A percentile compares a stretch with the other conserved stretches of the same genome.
Evolutionary conservation across 2,113 vertebrate species (phyloP).

Genomic region (Herpetotheres cachinnans): DNA sequence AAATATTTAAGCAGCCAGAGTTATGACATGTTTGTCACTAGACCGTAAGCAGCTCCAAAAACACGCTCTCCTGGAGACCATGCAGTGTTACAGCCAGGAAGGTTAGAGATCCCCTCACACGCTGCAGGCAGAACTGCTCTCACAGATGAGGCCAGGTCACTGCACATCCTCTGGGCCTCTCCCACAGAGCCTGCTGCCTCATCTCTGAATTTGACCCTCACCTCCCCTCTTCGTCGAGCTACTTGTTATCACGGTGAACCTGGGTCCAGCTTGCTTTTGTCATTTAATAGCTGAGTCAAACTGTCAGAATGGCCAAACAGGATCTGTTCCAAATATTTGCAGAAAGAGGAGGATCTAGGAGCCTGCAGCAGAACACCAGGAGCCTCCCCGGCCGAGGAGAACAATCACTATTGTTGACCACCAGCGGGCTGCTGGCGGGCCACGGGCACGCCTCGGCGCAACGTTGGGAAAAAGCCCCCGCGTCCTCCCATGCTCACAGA

Average conservation of each 20-base stretch:
- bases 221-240: neutral
- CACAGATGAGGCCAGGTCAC: neutral
- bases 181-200: neutral
- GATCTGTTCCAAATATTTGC: slow-evolving; percentile 15
- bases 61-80: neutral
- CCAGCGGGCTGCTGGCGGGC: neutral
- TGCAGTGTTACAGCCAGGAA: neutral
- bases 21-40: neutral
- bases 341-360: neutral
- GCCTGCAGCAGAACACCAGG: neutral
- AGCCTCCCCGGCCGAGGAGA: neutral
- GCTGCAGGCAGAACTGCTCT: neutral
- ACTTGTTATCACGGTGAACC: neutral
- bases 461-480: accelerated
- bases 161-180: neutral
- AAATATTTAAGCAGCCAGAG: neutral
- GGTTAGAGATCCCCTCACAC: neutral
- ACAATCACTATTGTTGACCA: neutral
- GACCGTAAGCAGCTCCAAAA: neutral
- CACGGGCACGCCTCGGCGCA: accelerated
- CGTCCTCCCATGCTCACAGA: neutral
- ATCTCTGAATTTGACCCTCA: neutral
- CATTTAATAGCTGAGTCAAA: slow-evolving; percentile 3
- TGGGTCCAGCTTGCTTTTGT: neutral
- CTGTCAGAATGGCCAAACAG: neutral